Evolutionary conservation across 2,113 vertebrate species (phyloP).

Genomic region (Elanus axillaris): DNA sequence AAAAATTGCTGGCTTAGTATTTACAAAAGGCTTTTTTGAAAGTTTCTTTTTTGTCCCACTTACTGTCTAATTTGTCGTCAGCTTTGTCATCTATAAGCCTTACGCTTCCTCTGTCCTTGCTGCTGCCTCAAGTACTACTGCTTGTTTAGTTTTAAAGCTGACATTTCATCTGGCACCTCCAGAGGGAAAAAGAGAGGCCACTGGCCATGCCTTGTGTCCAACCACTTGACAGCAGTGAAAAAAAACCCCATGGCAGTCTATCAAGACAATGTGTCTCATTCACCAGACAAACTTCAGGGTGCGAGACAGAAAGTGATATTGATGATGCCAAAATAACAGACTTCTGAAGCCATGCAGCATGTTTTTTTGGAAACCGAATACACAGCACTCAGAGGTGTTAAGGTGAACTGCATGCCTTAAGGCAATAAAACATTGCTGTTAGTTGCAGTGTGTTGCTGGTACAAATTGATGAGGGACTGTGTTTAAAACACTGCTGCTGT

Average conservation of each 20-base stretch:
- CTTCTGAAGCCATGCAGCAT: neutral
- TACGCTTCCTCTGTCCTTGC: neutral
- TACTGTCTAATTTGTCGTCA: neutral
- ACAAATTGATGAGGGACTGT: neutral
- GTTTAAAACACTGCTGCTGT: neutral
- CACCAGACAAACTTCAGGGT: neutral
- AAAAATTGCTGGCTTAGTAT: neutral
- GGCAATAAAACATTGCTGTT: neutral
- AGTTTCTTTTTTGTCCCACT: neutral
- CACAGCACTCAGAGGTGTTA: neutral
- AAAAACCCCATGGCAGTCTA: neutral
- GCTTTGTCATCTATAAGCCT: neutral
- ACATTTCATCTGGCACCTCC: neutral
- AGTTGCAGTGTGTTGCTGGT: neutral
- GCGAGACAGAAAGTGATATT: conserved; percentile 15
- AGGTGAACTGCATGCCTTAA: neutral
- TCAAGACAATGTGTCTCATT: neutral
- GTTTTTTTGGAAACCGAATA: neutral
- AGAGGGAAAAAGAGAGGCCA: neutral
- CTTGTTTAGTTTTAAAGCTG: conserved; percentile 8
- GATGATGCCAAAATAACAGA: neutral
- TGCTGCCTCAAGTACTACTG: neutral
- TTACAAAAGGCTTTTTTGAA: neutral
- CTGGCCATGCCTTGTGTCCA: neutral
- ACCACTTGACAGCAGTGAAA: neutral